phyloP scores from a whole-genome alignment of 2,888 invertebrate genomes.

The Leptinotarsa juncta region DNA sequence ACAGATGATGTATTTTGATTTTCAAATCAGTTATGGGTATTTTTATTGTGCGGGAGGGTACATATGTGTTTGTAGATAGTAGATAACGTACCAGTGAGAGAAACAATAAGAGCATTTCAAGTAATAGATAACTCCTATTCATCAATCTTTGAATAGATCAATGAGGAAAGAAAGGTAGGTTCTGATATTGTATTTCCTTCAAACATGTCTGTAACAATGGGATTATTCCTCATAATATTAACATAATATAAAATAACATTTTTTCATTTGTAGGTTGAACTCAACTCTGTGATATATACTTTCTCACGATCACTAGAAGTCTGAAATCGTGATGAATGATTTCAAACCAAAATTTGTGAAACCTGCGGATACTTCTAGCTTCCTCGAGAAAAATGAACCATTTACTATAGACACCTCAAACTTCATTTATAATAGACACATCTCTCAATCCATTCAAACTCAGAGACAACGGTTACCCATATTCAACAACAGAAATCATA shows the following conservation, averaged over 20 bases:
- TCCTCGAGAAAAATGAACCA: slow-evolving; percentile 62
- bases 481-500: slow-evolving; percentile 85
- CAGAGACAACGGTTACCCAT: slow-evolving; percentile 91
- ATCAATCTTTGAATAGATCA: too few species aligned
- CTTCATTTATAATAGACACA: slow-evolving; percentile 88
- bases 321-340: slow-evolving; percentile 59
- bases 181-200: too few species aligned
- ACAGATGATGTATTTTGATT: too few species aligned
- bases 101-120: too few species aligned
- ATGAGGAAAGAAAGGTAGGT: too few species aligned
- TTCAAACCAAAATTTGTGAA: slow-evolving; percentile 64
- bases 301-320: background rate
- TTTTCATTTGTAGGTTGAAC: background rate
- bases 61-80: too few species aligned
- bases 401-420: slow-evolving; percentile 58
- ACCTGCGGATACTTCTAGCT: slow-evolving; percentile 62
- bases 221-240: background rate
- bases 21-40: too few species aligned
- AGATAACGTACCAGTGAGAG: too few species aligned
- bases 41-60: too few species aligned
- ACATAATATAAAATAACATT: background rate
- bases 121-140: too few species aligned
- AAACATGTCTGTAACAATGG: background rate
- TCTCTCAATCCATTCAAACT: slow-evolving; percentile 83
- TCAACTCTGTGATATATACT: background rate